Evolutionary conservation across 1,140 invertebrate species (phyloP).

Genomic region (Mamestra configurata): DNA sequence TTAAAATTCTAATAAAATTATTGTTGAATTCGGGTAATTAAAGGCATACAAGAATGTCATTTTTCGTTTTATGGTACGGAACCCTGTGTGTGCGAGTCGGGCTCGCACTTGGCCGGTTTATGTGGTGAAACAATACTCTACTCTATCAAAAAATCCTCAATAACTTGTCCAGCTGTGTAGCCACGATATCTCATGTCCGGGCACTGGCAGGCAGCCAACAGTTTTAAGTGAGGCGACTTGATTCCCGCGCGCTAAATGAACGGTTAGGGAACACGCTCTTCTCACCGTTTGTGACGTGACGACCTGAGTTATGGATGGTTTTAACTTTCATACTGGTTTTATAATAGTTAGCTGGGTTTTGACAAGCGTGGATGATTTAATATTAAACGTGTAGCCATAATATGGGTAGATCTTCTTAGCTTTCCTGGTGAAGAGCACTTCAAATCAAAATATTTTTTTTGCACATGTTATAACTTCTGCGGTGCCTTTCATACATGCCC

Average conservation of each 20-base stretch:
- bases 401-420: no score
- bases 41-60: no score
- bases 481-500: no score
- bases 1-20: no score
- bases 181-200: not conserved
- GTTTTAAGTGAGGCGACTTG: not conserved
- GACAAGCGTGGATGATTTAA: not conserved
- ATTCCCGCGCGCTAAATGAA: slow-evolving; percentile 22
- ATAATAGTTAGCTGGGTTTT: not conserved
- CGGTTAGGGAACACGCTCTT: slow-evolving; percentile 5
- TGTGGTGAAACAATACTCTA: not conserved
- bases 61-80: no score
- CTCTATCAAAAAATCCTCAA: not conserved
- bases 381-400: not conserved
- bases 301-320: slow-evolving; percentile 22
- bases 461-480: no score
- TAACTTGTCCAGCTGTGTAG: slow-evolving; percentile 8
- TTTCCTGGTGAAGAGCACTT: not conserved
- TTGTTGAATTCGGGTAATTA: no score
- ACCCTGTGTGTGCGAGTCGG: no score
- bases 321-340: not conserved
- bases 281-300: slow-evolving; percentile 3
- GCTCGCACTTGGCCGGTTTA: no score
- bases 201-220: slow-evolving; percentile 26
- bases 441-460: no score